Evolutionary conservation across 2,797 vertebrate species (phyloP), one percentile per base, ranked within the genome.

Genomic region (Neosilurus hyrtlii): DNA sequence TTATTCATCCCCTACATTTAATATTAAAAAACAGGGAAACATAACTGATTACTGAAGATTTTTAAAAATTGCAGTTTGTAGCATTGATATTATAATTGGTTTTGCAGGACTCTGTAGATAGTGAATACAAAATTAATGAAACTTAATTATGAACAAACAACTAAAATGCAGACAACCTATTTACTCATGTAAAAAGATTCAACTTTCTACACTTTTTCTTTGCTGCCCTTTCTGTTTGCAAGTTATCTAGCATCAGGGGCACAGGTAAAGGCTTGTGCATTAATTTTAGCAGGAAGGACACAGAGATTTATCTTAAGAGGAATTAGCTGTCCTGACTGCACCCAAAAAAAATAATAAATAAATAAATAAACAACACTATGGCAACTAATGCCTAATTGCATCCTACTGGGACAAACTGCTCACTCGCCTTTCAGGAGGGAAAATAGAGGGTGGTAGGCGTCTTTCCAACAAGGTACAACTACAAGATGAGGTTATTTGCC

Each of bases 361-460:
- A 80, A 26, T 9, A 30, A 3, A 0, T 14, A 15, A 70, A 43
- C 43, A 4, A 14, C 75, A 82, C 80, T 59, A 61, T 20, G 75
- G 82, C 80, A 84, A 74, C 80, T 65, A 56, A 82, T 68, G 80
- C 85, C 57, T 84, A 84, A 84, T 86, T 84, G 85, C 59, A 57
- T 82, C 80, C 86, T 81, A 80, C 73, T 83, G 75, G 67, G 76
- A 85, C 57, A 56, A 85, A 67, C 79, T n/a, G 70, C 67, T 79
- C 56, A 49, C 72, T 75, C n/a, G 37, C 81, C 30, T 52, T 83
- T 78, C 72, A 54, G 57, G 66, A 66, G 57, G 84, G 37, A 61
- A 68, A 73, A 82, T 30, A 76, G 59, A 82, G 57, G 52, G 51
- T 70, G 24, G 68, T 63, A 51, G 70, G 79, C 66, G 72, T 79